Evolutionary conservation across 2,113 vertebrate species (phyloP), one percentile per base, ranked within the genome.

Genomic region (Cyphomyrus plagiostoma): DNA sequence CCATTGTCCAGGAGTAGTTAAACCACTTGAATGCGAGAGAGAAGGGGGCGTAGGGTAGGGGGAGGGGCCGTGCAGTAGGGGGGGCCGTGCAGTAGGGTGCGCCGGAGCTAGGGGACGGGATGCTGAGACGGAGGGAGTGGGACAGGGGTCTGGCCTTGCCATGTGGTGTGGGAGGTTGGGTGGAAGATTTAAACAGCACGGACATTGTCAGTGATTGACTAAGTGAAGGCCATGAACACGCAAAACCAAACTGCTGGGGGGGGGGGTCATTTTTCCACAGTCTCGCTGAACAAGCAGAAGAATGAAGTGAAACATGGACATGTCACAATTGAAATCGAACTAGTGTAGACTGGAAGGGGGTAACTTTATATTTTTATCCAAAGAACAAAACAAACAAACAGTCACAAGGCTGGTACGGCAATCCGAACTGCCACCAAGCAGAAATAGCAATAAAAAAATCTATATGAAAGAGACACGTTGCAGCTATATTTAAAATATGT

Each of bases 1-100:
- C 85, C 92, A 94, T 91, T 93, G 92, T 92, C 86, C 87, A 89
- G 92, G 92, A 91, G 82, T 94, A 93, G 93, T 90, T 49, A 8
- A 52, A 87, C 26, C 90, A 39, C 70, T 46, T 91, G 89, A 94
- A 92, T 86, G 13, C 4, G 50, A 89, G 89, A 91, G 49, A 92
- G 91, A 93, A 93, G 88, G 56, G 90, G 90, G 91, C 52, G 87
- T 91, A 91, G 62, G 91, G 90, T 88, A 90, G 90, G 88, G 84
- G 77, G 39, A 45, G 53, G 5, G 23, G 23, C 4, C 46, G 87
- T 88, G 91, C 45, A 92, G 91, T 93, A 92, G 88, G 56, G 89
- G 35, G 35, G n/a, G n/a, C 4, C 49, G 87, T 88, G 91, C 45
- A 92, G 91, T 93, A 92, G 88, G 56, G 89, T 90, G 90, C 52